These are phyloP conservation scores for Ivindomyrus marchei DNA, from an alignment of 2,113 vertebrate species.

Conservation along the genomic window DNA sequence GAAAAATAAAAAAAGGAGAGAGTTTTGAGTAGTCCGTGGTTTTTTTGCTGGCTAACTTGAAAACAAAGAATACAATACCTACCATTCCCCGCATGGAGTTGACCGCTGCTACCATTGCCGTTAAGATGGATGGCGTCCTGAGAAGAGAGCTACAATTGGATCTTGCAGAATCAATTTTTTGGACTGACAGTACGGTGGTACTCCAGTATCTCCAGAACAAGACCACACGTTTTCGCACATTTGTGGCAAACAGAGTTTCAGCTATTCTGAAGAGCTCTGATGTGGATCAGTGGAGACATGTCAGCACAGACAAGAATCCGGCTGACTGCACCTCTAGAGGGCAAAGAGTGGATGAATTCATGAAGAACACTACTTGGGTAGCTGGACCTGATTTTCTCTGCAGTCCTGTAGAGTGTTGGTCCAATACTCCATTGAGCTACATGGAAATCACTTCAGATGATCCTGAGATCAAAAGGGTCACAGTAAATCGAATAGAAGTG, in stretches of 20 bases:
- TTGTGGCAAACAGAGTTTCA: background rate
- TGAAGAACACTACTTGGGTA: background rate
- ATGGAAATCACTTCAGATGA: background rate
- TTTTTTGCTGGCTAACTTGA: too few species aligned
- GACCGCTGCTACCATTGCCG: background rate
- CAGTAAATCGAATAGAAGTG: background rate
- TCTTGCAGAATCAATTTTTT: slow-evolving; percentile 8
- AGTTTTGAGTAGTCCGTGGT: too few species aligned
- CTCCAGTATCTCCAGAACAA: background rate
- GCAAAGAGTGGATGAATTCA: background rate
- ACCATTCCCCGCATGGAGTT: slow-evolving; percentile 14
- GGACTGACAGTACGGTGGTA: slow-evolving; percentile 2
- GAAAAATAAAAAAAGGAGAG: too few species aligned
- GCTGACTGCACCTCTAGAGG: background rate
- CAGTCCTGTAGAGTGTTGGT: background rate
- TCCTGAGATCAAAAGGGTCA: background rate
- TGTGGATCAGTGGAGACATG: background rate
- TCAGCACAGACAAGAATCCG: background rate
- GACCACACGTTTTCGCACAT: background rate
- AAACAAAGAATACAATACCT: too few species aligned
- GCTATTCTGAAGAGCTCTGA: background rate
- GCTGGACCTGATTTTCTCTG: background rate
- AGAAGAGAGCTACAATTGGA: background rate
- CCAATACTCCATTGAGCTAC: background rate
- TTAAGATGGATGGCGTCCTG: background rate